phyloP scores from a whole-genome alignment of 2,888 invertebrate species.

The Helicoverpa assulta region DNA sequence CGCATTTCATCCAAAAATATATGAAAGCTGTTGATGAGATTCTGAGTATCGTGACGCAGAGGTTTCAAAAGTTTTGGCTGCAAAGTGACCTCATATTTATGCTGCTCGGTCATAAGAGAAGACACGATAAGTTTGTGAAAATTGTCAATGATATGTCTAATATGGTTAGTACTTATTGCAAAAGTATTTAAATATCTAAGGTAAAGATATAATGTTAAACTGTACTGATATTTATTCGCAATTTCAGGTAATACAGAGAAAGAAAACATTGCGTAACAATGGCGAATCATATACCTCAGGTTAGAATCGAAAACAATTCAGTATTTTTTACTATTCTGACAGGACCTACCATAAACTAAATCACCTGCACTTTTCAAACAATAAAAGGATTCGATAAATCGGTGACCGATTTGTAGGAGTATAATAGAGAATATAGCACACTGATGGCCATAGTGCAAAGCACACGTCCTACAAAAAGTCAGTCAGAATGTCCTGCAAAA shows the following conservation, averaged over 20 bases:
- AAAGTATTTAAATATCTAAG: too few relatives aligned
- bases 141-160: constrained; percentile 62
- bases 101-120: constrained; percentile 61
- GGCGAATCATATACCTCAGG: constrained; percentile 21
- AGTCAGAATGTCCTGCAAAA: too few relatives aligned
- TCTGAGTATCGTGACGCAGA: constrained; percentile 41
- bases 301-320: constrained; percentile 3
- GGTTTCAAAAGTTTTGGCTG: constrained; percentile 65
- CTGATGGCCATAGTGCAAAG: too few relatives aligned
- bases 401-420: too few relatives aligned
- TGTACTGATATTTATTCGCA: too few relatives aligned
- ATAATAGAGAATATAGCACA: too few relatives aligned
- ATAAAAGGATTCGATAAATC: too few relatives aligned
- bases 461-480: too few relatives aligned
- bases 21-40: constrained; percentile 54
- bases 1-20: constrained; percentile 50
- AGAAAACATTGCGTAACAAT: constrained; percentile 32
- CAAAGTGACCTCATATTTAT: constrained; percentile 59
- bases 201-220: too few relatives aligned
- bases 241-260: constrained; percentile 54
- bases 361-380: too few relatives aligned
- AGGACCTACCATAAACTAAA: too few relatives aligned
- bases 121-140: constrained; percentile 59
- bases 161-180: constrained; percentile 53
- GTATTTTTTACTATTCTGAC: too few relatives aligned